These are phyloP conservation scores for Perca fluviatilis DNA, from an alignment of 2,113 vertebrate species.

Conservation along the genomic window DNA sequence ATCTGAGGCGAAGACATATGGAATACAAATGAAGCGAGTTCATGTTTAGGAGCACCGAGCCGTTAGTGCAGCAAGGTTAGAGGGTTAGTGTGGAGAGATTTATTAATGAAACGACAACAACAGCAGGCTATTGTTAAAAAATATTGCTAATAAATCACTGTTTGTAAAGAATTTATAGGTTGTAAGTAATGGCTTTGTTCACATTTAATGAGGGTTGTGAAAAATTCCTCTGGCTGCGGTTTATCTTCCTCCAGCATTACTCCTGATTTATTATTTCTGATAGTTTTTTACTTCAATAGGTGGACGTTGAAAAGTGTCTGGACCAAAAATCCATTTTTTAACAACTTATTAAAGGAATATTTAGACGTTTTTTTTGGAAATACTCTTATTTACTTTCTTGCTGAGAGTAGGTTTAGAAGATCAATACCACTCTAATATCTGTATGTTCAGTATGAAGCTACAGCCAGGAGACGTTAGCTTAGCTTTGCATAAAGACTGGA, in stretches of 20 bases:
- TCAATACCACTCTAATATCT: neutral
- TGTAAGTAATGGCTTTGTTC: slow-evolving; percentile 1
- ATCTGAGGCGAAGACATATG: slow-evolving; percentile 8
- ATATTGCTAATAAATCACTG: neutral
- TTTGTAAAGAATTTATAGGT: neutral
- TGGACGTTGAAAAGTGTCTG: neutral
- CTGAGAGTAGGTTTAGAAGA: neutral
- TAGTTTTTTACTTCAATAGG: neutral
- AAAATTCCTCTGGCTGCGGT: neutral
- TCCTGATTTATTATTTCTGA: neutral
- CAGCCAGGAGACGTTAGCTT: too few species aligned
- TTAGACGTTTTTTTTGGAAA: neutral
- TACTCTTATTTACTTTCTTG: neutral
- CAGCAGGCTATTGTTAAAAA: neutral
- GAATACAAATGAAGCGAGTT: slow-evolving; percentile 13
- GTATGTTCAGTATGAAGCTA: neutral
- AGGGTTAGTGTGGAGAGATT: slow-evolving; percentile 1
- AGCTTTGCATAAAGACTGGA: neutral
- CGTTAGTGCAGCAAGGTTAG: slow-evolving; percentile 10
- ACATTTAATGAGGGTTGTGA: neutral
- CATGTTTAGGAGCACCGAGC: slow-evolving; percentile 1
- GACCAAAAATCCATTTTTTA: neutral
- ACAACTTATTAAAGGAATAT: neutral
- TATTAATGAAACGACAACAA: slow-evolving; percentile 23
- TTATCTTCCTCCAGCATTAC: neutral